Conservation (phyloP, 1,140 invertebrate genomes). For the Coboldia fuscipes region DNA sequence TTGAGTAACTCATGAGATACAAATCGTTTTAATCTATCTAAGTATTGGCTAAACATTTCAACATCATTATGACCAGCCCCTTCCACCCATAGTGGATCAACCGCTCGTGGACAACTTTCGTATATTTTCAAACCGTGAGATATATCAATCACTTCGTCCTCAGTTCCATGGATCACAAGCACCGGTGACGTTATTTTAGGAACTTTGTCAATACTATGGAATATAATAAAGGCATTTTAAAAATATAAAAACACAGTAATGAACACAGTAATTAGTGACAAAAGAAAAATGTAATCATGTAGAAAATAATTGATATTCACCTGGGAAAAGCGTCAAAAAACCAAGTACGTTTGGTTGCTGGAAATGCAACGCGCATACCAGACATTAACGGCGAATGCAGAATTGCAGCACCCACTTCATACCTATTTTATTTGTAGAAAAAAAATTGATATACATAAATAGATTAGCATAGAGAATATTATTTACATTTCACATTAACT, state of each 20-base stretch:
- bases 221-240: constrained; percentile 2
- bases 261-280: not conserved
- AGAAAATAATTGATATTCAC: not conserved
- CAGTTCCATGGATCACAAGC: constrained; percentile 57
- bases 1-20: constrained; percentile 82
- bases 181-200: constrained; percentile 44
- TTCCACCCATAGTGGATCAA: constrained; percentile 50
- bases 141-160: constrained; percentile 55
- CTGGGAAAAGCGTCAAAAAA: constrained; percentile 48
- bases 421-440: constrained; percentile 10
- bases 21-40: constrained; percentile 90
- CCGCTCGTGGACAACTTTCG: constrained; percentile 37
- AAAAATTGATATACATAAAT: not conserved
- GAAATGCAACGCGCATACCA: constrained; percentile 48
- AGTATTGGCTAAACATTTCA: constrained; percentile 87
- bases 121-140: constrained; percentile 47
- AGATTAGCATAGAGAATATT: not conserved
- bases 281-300: too few species aligned
- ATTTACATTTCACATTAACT: not conserved
- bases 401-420: constrained; percentile 45
- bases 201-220: constrained; percentile 33
- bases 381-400: constrained; percentile 49
- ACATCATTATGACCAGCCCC: constrained; percentile 94
- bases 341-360: constrained; percentile 45
- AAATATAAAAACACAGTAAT: not conserved